Conservation (phyloP, 2,888 invertebrate genomes). For the Caenorhabditis sp. region DNA sequence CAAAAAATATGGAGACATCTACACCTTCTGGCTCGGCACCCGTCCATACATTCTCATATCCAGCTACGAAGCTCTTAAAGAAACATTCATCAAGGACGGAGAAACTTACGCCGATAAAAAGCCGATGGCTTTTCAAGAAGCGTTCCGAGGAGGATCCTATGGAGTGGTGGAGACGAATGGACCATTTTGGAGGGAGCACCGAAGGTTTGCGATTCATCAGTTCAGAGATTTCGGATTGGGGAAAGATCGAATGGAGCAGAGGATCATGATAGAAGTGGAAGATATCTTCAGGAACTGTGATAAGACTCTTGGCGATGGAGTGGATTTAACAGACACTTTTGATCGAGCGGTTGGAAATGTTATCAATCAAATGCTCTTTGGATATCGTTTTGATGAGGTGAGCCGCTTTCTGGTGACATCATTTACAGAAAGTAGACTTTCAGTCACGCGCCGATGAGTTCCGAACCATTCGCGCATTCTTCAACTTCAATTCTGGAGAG, state of each 20-base stretch:
- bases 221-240: constrained; percentile 68
- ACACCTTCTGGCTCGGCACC: constrained; percentile 67
- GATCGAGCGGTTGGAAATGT: constrained; percentile 67
- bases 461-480: constrained; percentile 57
- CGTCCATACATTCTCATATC: constrained; percentile 57
- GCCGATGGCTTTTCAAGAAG: constrained; percentile 50
- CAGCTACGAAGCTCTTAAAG: constrained; percentile 63
- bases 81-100: constrained; percentile 69
- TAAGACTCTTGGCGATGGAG: neutral
- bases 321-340: constrained; percentile 48
- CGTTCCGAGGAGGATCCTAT: constrained; percentile 63
- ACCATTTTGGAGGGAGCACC: constrained; percentile 64
- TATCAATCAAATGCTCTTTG: constrained; percentile 70
- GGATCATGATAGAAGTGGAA: constrained; percentile 62
- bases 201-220: constrained; percentile 64
- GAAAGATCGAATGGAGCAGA: constrained; percentile 62
- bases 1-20: constrained; percentile 61
- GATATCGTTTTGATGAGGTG: constrained; percentile 70
- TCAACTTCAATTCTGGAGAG: constrained; percentile 60
- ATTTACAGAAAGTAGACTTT: too few species aligned
- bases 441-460: constrained; percentile 55
- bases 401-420: neutral
- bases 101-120: constrained; percentile 66
- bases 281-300: constrained; percentile 49
- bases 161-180: constrained; percentile 68